Conservation (phyloP, 1,140 invertebrate genomes). For the Megathymus violae region DNA sequence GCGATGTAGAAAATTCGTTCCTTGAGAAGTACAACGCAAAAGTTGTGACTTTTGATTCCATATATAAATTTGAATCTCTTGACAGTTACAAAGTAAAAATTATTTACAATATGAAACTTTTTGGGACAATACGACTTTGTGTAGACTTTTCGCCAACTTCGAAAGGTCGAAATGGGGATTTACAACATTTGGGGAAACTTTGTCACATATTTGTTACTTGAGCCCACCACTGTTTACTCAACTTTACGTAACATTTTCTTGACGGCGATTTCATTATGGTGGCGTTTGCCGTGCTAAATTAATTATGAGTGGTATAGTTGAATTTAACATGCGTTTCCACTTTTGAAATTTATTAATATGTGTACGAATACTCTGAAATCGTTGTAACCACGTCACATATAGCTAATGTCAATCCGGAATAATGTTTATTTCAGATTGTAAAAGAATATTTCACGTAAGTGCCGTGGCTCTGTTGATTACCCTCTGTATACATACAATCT, state of each 20-base stretch:
- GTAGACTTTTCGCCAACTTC: background rate
- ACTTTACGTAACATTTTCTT: background rate
- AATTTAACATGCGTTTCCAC: background rate
- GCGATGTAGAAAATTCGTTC: background rate
- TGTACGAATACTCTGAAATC: no score
- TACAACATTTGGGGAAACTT: background rate
- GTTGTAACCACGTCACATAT: no score
- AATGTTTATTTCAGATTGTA: no score
- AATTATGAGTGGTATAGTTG: background rate
- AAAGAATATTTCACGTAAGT: no score
- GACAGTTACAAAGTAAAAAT: background rate
- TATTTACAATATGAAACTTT: background rate
- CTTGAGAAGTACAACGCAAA: background rate
- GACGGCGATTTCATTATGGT: background rate
- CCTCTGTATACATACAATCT: no score
- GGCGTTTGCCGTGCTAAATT: background rate
- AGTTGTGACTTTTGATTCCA: background rate
- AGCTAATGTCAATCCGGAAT: no score
- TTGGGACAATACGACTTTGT: background rate
- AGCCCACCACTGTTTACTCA: background rate
- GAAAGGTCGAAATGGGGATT: slow-evolving; percentile 3
- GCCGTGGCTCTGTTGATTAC: no score
- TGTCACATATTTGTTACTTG: background rate
- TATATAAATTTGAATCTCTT: slow-evolving; percentile 1
- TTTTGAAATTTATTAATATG: background rate